These are phyloP conservation scores for Antheraea yamamai DNA, from an alignment of 2,888 invertebrate species.

Conservation along the genomic window DNA sequence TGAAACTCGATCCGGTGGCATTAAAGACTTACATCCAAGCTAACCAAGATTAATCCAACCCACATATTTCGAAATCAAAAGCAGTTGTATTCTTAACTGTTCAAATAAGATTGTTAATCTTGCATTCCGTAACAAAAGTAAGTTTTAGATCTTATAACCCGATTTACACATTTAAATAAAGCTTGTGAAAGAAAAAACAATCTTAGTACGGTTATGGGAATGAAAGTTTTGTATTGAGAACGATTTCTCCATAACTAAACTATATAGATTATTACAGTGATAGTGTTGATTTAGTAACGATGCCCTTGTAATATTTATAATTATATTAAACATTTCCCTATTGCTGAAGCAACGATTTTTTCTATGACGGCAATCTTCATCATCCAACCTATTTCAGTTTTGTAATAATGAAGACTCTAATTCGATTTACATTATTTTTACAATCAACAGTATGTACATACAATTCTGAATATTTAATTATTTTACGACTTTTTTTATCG, in stretches of 20 bases:
- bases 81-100: slow-evolving; percentile 42
- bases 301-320: background rate
- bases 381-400: background rate
- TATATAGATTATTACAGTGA: background rate
- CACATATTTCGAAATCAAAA: slow-evolving; percentile 40
- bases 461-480: background rate
- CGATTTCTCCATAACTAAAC: slow-evolving; percentile 11
- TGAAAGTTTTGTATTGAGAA: background rate
- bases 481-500: too few relatives aligned
- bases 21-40: slow-evolving; percentile 26
- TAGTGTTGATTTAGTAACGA: slow-evolving; percentile 1
- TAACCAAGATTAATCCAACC: slow-evolving; percentile 36
- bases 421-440: background rate
- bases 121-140: slow-evolving; percentile 35
- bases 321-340: background rate
- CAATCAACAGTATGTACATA: background rate
- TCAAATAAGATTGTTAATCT: slow-evolving; percentile 37
- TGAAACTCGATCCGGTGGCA: background rate
- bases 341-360: background rate
- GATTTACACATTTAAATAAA: slow-evolving; percentile 17
- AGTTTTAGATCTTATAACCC: slow-evolving; percentile 15
- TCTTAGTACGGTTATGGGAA: slow-evolving; percentile 3
- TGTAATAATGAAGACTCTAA: background rate
- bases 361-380: background rate
- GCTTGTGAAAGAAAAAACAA: background rate